These are phyloP conservation scores for Platycnemis pennipes DNA, from an alignment of 2,888 invertebrate species.

Conservation along the genomic window DNA sequence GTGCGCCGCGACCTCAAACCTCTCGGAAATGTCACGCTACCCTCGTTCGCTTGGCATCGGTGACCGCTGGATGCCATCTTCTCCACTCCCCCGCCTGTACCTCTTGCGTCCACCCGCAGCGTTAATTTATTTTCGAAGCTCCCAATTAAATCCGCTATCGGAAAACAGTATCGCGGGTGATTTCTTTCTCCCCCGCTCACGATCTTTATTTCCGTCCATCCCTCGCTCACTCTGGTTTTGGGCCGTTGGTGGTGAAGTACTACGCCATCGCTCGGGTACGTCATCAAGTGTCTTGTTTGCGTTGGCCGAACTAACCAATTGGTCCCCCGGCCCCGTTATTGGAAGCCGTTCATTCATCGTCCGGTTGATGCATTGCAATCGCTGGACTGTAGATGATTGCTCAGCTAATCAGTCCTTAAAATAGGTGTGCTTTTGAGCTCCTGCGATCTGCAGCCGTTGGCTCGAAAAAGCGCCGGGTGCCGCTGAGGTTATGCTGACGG, in stretches of 20 bases:
- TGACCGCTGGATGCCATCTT: background rate
- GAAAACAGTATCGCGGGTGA: background rate
- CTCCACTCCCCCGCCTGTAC: background rate
- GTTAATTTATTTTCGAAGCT: slow-evolving; percentile 45
- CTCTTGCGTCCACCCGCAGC: background rate
- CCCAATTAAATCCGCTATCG: slow-evolving; percentile 33
- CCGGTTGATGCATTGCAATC: background rate
- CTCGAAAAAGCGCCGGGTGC: background rate
- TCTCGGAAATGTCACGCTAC: slow-evolving; percentile 36
- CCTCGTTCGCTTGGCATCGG: slow-evolving; percentile 8
- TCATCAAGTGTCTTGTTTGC: slow-evolving; percentile 30
- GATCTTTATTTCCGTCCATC: slow-evolving; percentile 8
- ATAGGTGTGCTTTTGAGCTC: background rate
- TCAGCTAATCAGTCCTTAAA: background rate
- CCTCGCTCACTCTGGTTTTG: background rate
- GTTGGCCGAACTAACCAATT: slow-evolving; percentile 15
- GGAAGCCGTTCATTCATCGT: background rate
- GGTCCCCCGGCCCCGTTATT: background rate
- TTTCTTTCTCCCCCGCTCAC: background rate
- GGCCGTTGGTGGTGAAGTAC: background rate
- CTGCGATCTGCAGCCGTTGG: too few relatives aligned
- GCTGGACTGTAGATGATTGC: background rate
- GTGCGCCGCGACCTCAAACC: background rate
- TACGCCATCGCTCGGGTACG: background rate
- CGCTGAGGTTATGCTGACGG: background rate